A percentile compares a stretch with the other conserved stretches of the same genome.
These are phyloP conservation scores for Cephus nigrinus DNA, from an alignment of 2,888 invertebrate genomes.

Conservation along the genomic window DNA sequence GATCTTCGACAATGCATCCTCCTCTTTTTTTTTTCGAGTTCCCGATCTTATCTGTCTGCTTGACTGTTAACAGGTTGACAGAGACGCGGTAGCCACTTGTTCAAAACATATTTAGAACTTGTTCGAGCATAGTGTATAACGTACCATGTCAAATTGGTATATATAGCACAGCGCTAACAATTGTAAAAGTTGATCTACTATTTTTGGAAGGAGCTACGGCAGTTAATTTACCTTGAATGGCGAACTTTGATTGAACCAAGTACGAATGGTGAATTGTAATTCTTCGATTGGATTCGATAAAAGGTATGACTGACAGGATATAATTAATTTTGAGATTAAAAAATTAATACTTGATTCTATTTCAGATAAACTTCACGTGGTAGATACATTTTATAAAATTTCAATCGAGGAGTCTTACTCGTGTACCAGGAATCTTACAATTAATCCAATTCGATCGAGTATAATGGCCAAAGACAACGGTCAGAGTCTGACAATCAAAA, in stretches of 20 bases:
- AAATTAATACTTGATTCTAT: not conserved
- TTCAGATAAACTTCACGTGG: not conserved
- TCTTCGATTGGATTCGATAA: not conserved
- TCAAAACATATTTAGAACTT: not conserved
- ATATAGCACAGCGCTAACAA: not conserved
- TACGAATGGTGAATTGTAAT: not conserved
- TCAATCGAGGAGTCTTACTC: not conserved
- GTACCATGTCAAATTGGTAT: not conserved
- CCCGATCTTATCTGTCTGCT: not conserved
- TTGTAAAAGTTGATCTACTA: not conserved
- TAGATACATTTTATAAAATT: not conserved
- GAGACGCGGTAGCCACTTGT: not conserved
- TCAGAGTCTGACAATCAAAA: not conserved
- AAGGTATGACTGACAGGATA: not conserved
- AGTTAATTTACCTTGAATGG: not conserved
- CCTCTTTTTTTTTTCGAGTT: not conserved
- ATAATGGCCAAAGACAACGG: not conserved
- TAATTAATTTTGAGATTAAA: not conserved
- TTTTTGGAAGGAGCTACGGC: too few relatives aligned
- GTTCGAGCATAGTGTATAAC: not conserved
- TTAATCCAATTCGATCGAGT: not conserved
- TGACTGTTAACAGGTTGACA: not conserved
- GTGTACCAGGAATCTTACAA: not conserved
- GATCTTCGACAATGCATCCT: not conserved
- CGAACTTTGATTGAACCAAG: not conserved